Evolutionary conservation across 2,113 vertebrate genomes (phyloP).

Genomic region (Mirza zaza): DNA sequence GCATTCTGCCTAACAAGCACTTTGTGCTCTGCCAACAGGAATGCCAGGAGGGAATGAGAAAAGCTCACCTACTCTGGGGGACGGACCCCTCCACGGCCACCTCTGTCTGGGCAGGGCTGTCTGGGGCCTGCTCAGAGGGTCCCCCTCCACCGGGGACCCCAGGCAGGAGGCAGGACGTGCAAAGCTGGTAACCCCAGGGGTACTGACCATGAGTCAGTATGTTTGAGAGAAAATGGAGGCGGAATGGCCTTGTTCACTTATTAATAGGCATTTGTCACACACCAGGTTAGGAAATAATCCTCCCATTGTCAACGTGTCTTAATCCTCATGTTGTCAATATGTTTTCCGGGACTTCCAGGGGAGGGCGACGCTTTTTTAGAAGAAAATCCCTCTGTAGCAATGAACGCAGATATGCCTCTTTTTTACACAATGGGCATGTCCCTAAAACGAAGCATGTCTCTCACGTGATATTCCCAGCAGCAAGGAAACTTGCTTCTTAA

Average conservation of each 20-base stretch:
- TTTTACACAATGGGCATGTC: not conserved
- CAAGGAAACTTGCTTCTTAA: not conserved
- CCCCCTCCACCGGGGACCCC: not conserved
- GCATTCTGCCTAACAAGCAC: not conserved
- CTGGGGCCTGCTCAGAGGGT: not conserved
- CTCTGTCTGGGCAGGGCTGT: accelerated
- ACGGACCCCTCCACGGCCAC: accelerated
- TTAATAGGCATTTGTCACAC: not conserved
- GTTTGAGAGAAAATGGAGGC: not conserved
- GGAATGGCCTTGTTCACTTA: not conserved
- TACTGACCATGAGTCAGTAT: not conserved
- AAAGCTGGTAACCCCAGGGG: not conserved
- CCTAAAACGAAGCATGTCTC: not conserved
- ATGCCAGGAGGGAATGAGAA: not conserved
- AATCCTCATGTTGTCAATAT: not conserved
- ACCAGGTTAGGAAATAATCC: slow-evolving; percentile 8
- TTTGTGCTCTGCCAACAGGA: not conserved
- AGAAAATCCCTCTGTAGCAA: not conserved
- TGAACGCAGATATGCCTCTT: not conserved
- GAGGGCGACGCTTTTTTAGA: not conserved
- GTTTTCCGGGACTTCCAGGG: not conserved
- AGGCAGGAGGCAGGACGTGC: not conserved
- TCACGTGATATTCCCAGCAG: accelerated
- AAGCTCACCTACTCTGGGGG: too few species aligned
- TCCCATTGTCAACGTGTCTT: not conserved